Evolutionary conservation across 2,113 vertebrate species (phyloP), one percentile per base, ranked within the genome.

Genomic region (Synchiropus splendidus): DNA sequence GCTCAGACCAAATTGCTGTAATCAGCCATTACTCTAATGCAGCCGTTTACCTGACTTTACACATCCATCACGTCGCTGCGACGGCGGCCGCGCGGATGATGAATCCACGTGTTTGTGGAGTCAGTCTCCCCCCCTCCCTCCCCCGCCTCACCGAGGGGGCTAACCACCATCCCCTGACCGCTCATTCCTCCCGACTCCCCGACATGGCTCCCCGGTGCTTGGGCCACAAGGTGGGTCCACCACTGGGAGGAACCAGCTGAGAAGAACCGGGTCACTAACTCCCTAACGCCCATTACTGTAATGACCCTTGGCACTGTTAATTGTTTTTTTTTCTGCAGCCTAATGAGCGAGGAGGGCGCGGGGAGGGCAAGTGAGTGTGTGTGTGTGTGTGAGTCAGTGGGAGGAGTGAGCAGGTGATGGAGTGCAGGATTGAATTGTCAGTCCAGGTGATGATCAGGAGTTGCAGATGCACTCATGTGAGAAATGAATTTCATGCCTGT

Each of bases 401-500:
- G 42, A 48, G 48, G 39, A 41, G 53, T 47, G 57, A 40, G 45
- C 13, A 46, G 56, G 68, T 36, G 18, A 54, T 46, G 67, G 58
- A 59, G 51, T 58, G 36, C 30, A 6, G 58, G 69, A 79, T 83
- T 82, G 81, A 82, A 80, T 78, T 84, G 83, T 85, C 83, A 82
- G 81, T 66, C 61, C 70, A 73, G 77, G 79, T 87, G 85, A 85
- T 85, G 82, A 84, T 85, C 77, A 82, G 78, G 73, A 77, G 75
- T 61, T 52, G 34, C 71, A 69, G 78, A 85, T 71, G 76, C 73
- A 61, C 45, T 74, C 82, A 82, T 85, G 80, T 82, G 82, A 79
- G 72, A 79, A 85, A 85, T 85, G 68, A 80, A 84, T 85, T 85
- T 87, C 80, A 87, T 80, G 85, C 74, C 77, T 78, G 80, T 83